phyloP scores from a whole-genome alignment of 2,113 vertebrate species.

The Passer montanus region DNA sequence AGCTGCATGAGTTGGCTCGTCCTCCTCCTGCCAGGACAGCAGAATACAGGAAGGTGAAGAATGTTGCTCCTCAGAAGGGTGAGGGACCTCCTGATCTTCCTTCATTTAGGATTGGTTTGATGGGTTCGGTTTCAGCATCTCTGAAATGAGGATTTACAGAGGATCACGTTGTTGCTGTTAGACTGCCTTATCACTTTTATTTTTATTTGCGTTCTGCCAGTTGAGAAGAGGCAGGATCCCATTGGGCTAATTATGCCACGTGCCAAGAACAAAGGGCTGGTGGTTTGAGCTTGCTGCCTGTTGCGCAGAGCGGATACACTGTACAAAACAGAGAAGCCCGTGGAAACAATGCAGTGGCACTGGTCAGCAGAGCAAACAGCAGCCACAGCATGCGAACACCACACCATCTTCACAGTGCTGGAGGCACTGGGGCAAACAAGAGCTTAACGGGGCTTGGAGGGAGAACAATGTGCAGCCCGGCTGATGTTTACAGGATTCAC shows the following conservation, averaged over 20 bases:
- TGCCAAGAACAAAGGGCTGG: neutral
- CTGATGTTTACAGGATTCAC: neutral
- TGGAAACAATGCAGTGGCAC: neutral
- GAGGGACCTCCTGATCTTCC: neutral
- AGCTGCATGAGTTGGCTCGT: neutral
- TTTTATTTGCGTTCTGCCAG: neutral
- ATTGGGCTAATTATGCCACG: neutral
- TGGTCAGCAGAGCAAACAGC: neutral
- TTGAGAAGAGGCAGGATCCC: neutral
- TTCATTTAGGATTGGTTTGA: neutral
- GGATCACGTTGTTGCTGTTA: neutral
- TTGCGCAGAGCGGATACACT: accelerated
- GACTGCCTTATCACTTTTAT: neutral
- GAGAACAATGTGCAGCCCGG: neutral
- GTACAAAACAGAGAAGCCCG: neutral
- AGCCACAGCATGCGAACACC: neutral
- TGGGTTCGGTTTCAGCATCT: neutral
- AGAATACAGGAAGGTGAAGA: neutral
- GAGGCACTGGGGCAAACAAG: neutral
- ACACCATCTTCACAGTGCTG: accelerated
- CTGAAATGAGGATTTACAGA: neutral
- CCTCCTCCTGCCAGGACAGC: neutral
- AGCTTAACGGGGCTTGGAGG: neutral
- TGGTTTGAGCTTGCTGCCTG: neutral
- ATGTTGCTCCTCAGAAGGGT: neutral